A percentile compares a stretch with the other conserved stretches of the same genome.
Conservation (phyloP, 2,113 vertebrate genomes). For the Psammodynastes pulverulentus region DNA sequence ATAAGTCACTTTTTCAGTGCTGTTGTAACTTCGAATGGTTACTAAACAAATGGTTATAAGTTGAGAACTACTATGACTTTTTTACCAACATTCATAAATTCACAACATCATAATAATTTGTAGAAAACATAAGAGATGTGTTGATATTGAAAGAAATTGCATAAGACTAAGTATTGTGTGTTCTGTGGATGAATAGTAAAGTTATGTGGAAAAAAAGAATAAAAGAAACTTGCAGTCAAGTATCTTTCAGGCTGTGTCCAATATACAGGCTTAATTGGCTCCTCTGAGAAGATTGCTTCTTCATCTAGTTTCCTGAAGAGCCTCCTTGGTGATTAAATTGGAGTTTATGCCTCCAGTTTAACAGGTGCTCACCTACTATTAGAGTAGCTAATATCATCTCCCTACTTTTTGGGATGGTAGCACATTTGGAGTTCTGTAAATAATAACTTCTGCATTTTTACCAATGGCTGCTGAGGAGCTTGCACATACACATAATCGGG, state of each 20-base stretch:
- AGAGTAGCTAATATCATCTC: background rate
- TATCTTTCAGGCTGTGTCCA: background rate
- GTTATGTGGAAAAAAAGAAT: background rate
- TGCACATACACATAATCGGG: background rate
- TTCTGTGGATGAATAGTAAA: background rate
- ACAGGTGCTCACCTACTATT: background rate
- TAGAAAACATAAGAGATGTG: background rate
- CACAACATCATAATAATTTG: background rate
- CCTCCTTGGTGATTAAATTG: background rate
- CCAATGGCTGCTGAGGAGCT: background rate
- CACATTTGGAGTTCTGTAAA: too few relatives aligned
- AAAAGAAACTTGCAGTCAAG: background rate
- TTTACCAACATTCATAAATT: background rate
- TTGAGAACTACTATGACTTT: background rate
- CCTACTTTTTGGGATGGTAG: too few relatives aligned
- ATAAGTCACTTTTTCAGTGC: background rate
- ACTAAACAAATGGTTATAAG: background rate
- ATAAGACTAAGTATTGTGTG: background rate
- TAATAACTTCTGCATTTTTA: background rate
- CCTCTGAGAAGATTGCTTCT: background rate
- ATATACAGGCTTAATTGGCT: background rate
- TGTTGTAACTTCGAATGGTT: background rate
- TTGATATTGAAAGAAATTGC: background rate
- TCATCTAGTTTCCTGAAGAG: background rate
- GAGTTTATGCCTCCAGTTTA: background rate